Evolutionary conservation across 2,113 vertebrate species (phyloP).

Genomic region (Rhynchomys soricoides): DNA sequence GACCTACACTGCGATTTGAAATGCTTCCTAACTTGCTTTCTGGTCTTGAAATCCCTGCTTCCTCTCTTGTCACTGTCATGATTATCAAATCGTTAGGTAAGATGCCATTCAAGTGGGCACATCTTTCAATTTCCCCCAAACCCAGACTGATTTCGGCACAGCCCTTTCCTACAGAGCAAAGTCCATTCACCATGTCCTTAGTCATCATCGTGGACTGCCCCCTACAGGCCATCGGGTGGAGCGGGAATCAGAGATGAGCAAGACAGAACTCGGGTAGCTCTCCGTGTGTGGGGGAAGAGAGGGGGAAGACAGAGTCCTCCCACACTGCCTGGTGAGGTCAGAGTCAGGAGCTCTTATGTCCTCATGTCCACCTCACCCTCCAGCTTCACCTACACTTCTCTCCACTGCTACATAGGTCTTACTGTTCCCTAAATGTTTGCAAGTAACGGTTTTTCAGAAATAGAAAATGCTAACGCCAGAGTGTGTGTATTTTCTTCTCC

Average conservation of each 20-base stretch:
- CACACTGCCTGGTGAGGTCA: too few relatives aligned
- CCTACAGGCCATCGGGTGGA: background rate
- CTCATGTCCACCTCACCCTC: background rate
- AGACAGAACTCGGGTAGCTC: background rate
- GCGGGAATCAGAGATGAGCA: background rate
- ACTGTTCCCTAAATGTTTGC: background rate
- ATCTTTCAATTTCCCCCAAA: background rate
- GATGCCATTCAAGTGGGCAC: background rate
- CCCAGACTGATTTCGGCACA: background rate
- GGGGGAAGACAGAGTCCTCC: background rate
- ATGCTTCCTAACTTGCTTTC: background rate
- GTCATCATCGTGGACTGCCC: background rate
- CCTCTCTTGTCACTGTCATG: background rate
- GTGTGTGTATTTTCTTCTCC: conserved; percentile 23
- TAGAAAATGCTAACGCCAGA: background rate
- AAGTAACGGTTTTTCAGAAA: background rate
- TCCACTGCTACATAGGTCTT: background rate
- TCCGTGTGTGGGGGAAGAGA: background rate
- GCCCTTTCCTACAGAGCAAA: background rate
- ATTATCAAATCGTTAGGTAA: background rate
- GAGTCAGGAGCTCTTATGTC: background rate
- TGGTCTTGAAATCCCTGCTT: background rate
- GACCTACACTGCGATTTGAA: background rate
- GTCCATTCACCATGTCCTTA: background rate
- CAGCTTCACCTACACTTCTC: background rate